Evolutionary conservation across 2,888 invertebrate species (phyloP), one percentile per base, ranked within the genome.

Genomic region (Polyommatus icarus): DNA sequence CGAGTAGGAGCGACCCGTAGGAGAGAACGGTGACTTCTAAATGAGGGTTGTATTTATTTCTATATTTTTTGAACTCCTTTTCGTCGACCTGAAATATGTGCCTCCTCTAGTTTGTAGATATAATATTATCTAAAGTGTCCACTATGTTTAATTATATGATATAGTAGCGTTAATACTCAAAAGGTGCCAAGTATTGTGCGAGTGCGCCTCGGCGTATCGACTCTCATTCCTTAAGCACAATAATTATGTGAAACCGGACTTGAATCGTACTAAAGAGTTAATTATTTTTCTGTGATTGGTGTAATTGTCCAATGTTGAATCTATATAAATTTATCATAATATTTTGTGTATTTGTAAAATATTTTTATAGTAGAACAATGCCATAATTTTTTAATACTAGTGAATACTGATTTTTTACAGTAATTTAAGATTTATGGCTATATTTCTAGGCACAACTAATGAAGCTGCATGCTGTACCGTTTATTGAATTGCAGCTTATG

Each of bases 101-200:
- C 90, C 90, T 91, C 89, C 87, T 87, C 84, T 89, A 89, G 90
- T 85, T 85, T 81, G 85, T 88, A 89, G 88, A 84, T 80, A 84
- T 87, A 67, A 29, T 67, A 85, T 84, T 83, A 83, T 82, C 83
- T 83, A 84, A 84, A 82, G 87, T 86, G 86, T 87, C 85, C 84
- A 86, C 81, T 87, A 86, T 82, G 86, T 84, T 84, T 87, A 85
- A 84, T 84, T 85, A 84, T 87, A 84, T 84, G 84, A 83, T 82
- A 86, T 89, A 86, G 88, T 89, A 87, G 90, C 86, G 87, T 91
- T 87, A 92, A 92, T 92, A 92, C 92, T 92, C 92, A 92, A 87
- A 89, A 88, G 90, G 91, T 91, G 90, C 87, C 88, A 87, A 88
- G 87, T 83, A 84, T 85, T 84, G 88, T 87, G 87, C 87, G 87